These are phyloP conservation scores for Piprites chloris DNA, from an alignment of 2,113 vertebrate genomes.

Conservation along the genomic window DNA sequence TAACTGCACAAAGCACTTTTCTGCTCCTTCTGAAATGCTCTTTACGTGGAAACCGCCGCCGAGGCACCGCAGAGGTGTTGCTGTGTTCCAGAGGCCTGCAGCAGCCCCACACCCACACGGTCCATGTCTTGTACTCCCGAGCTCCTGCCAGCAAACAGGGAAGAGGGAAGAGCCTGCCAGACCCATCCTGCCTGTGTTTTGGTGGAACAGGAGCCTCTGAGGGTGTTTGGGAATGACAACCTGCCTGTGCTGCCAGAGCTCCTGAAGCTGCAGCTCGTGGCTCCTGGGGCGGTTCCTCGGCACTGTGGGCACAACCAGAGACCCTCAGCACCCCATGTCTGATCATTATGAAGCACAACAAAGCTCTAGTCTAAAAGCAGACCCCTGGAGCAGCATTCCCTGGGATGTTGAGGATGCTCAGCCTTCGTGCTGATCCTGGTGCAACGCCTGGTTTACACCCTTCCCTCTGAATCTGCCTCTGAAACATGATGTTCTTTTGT, in stretches of 20 bases:
- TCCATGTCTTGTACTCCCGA: not conserved
- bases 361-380: not conserved
- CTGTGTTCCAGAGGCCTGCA: not conserved
- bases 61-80: not conserved
- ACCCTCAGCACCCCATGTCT: rapidly evolving
- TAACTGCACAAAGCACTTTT: not conserved
- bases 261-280: not conserved
- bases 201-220: not conserved
- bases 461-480: not conserved
- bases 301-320: not conserved
- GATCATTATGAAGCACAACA: not conserved
- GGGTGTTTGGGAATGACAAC: not conserved
- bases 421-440: not conserved
- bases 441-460: not conserved
- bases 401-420: not conserved
- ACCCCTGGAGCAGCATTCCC: not conserved
- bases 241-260: not conserved
- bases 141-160: not conserved
- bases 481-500: not conserved
- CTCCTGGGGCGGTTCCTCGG: not conserved
- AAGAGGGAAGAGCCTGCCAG: not conserved
- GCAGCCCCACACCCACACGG: not conserved
- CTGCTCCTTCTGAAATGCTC: not conserved
- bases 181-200: rapidly evolving
- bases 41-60: not conserved